Conservation (phyloP, 2,797 vertebrate genomes). For the Bradypus variegatus region DNA sequence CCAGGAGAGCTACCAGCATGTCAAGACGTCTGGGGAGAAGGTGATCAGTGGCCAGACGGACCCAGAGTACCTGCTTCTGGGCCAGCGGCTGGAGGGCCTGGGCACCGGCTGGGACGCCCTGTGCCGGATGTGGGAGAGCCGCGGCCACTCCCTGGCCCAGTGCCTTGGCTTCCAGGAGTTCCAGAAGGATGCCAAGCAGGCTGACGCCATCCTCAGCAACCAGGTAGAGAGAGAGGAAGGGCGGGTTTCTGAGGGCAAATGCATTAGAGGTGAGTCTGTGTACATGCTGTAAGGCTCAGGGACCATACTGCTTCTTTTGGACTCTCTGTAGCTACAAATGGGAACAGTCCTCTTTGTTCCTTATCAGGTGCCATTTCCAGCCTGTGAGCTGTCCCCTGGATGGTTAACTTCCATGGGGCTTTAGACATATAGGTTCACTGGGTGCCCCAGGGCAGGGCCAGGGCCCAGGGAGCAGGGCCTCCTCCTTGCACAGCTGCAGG, state of each 20-base stretch:
- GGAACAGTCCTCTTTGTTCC: neutral
- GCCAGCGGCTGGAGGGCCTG: conserved; percentile 84
- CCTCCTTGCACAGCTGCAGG: neutral
- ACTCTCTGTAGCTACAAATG: neutral
- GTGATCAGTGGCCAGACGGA: conserved; percentile 85
- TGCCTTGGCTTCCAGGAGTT: conserved; percentile 92
- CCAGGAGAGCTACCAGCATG: conserved; percentile 75
- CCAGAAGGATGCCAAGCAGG: conserved; percentile 89
- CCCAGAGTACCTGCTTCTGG: conserved; percentile 88
- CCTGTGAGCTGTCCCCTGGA: neutral
- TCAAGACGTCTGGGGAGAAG: conserved; percentile 78
- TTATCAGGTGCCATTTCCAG: neutral
- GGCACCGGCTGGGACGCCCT: conserved; percentile 88
- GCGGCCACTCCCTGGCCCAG: conserved; percentile 83
- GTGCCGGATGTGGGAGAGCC: conserved; percentile 89
- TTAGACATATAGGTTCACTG: neutral
- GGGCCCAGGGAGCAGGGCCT: neutral
- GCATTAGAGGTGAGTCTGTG: neutral
- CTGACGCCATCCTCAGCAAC: conserved; percentile 88
- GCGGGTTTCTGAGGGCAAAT: neutral
- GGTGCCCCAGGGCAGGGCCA: neutral
- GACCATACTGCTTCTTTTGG: neutral
- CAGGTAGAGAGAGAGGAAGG: conserved; percentile 78
- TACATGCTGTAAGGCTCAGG: neutral
- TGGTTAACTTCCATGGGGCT: neutral